A percentile compares a stretch with the other conserved stretches of the same genome.
Evolutionary conservation across 64 coral and sea anemone genomes (phyloP).

Genomic region (Dendrophyllia cribrosa): DNA sequence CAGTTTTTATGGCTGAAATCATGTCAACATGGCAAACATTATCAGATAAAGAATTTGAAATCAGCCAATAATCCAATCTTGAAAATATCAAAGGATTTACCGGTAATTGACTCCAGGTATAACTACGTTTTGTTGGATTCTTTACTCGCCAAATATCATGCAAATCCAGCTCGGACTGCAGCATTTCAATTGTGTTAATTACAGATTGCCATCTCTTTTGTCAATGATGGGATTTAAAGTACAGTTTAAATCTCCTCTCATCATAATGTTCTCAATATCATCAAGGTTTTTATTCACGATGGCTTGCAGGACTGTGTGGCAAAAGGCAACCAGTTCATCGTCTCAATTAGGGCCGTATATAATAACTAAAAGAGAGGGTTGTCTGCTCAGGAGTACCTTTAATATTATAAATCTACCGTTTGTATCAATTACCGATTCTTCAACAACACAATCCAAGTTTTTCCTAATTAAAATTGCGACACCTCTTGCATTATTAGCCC

Average conservation of each 20-base stretch:
- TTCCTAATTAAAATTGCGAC: neutral
- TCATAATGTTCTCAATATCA: too few species aligned
- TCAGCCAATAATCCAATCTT: too few species aligned
- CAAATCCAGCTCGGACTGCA: slow-evolving; percentile 23
- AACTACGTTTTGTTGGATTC: neutral
- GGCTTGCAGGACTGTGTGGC: neutral
- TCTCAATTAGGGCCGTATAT: neutral
- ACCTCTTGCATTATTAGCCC: neutral
- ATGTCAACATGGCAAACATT: neutral
- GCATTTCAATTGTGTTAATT: slow-evolving; percentile 13
- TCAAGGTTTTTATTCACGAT: neutral
- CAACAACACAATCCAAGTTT: too few species aligned
- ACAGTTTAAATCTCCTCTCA: too few species aligned
- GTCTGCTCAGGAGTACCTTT: neutral
- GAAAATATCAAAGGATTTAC: slow-evolving; percentile 5
- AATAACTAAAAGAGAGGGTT: neutral
- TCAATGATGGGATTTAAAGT: neutral
- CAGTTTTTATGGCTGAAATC: slow-evolving; percentile 5
- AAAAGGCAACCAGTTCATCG: neutral
- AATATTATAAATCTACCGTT: slow-evolving; percentile 1
- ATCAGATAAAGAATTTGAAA: neutral
- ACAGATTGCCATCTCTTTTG: slow-evolving; percentile 29
- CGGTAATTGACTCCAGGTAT: slow-evolving; percentile 18
- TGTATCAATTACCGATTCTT: neutral
- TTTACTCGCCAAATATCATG: slow-evolving; percentile 3